Evolutionary conservation across 2,888 invertebrate species (phyloP).

Genomic region (Yponomeuta sedellus): DNA sequence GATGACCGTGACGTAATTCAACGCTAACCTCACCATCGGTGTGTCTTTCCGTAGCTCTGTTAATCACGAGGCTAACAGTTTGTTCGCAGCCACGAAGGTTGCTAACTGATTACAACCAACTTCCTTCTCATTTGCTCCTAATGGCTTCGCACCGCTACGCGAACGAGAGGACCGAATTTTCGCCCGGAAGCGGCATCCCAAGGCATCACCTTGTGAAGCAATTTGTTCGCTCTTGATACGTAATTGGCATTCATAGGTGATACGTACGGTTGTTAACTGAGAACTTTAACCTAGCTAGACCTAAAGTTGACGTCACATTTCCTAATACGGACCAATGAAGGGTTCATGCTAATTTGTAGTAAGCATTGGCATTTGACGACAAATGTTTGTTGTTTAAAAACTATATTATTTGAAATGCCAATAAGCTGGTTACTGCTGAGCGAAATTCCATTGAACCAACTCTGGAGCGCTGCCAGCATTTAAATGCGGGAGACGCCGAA

Average conservation of each 20-base stretch:
- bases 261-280: constrained; percentile 7
- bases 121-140: constrained; percentile 9
- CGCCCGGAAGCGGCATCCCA: constrained; percentile 12
- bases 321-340: constrained; percentile 2
- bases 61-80: constrained; percentile 58
- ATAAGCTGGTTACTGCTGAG: constrained; percentile 10
- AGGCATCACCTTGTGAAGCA: constrained; percentile 12
- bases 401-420: constrained; percentile 4
- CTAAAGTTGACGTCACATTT: constrained; percentile 12
- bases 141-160: background rate
- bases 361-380: background rate
- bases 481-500: constrained; percentile 4
- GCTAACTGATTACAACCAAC: constrained; percentile 5
- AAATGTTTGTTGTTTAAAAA: background rate
- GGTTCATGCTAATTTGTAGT: too few relatives aligned
- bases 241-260: constrained; percentile 16
- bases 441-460: background rate
- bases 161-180: constrained; percentile 9
- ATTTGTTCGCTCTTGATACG: constrained; percentile 15
- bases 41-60: constrained; percentile 51
- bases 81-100: constrained; percentile 27
- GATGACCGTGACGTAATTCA: constrained; percentile 34
- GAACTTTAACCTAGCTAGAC: constrained; percentile 12
- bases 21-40: constrained; percentile 52
- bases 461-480: constrained; percentile 10